Evolutionary conservation across 2,797 vertebrate species (phyloP).

Genomic region (Takifugu ocellatus): DNA sequence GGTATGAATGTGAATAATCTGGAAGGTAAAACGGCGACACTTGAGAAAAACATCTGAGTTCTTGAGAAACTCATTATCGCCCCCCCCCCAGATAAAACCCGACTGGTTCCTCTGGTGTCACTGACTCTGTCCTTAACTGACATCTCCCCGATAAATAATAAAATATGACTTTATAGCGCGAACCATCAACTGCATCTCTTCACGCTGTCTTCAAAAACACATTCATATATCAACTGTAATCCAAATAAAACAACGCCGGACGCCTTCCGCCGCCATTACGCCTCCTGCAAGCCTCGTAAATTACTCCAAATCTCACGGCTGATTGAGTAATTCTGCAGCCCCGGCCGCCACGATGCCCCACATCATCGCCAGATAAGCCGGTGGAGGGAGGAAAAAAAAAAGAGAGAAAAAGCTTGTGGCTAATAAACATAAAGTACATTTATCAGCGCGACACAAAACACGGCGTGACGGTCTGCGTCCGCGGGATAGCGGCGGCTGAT

Average conservation of each 20-base stretch:
- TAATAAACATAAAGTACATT: conserved; percentile 68
- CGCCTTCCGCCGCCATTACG: conserved; percentile 43
- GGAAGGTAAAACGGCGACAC: too few relatives aligned
- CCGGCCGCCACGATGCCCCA: conserved; percentile 35
- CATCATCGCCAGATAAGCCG: conserved; percentile 60
- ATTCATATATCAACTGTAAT: conserved; percentile 7
- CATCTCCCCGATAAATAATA: conserved; percentile 37
- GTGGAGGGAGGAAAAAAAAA: background rate
- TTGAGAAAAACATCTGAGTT: too few relatives aligned
- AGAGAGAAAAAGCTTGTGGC: conserved; percentile 46
- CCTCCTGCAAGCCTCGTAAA: conserved; percentile 41
- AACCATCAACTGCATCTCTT: background rate
- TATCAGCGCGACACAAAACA: conserved; percentile 55
- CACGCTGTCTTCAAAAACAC: too few relatives aligned
- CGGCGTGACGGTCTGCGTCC: conserved; percentile 47
- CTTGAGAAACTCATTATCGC: too few relatives aligned
- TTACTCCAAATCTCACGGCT: conserved; percentile 55
- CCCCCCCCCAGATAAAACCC: conserved; percentile 1
- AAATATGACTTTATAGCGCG: conserved; percentile 24
- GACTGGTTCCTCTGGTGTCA: conserved; percentile 8
- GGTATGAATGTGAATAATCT: too few relatives aligned
- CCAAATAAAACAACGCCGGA: conserved; percentile 45
- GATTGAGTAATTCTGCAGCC: conserved; percentile 59
- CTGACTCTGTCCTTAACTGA: background rate
- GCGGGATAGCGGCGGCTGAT: conserved; percentile 27